A percentile compares a stretch with the other conserved stretches of the same genome.
Evolutionary conservation across 2,113 vertebrate species (phyloP).

Genomic region (Oceanites oceanicus): DNA sequence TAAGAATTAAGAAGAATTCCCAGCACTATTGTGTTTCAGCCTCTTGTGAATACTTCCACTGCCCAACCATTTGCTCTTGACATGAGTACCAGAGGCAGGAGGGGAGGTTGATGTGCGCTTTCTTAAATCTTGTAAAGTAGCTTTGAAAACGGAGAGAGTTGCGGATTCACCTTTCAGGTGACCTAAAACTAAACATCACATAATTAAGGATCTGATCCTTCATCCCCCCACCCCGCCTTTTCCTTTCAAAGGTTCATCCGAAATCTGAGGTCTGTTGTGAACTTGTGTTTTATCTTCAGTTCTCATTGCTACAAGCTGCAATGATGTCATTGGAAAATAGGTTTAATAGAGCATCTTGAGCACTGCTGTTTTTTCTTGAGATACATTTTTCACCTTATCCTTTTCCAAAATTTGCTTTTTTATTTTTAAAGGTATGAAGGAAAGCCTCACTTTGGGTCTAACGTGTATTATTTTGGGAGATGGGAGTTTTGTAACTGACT

Average conservation of each 20-base stretch:
- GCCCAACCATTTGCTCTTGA: constrained; percentile 46
- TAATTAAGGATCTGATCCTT: neutral
- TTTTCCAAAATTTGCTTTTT: neutral
- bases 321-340: neutral
- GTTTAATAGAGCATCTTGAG: neutral
- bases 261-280: neutral
- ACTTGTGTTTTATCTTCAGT: neutral
- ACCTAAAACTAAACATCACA: neutral
- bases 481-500: no score
- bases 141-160: constrained; percentile 38
- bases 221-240: neutral
- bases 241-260: neutral
- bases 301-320: neutral
- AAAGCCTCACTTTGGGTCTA: neutral
- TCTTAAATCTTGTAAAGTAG: constrained; percentile 48
- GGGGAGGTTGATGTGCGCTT: constrained; percentile 65
- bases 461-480: neutral
- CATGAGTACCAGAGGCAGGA: constrained; percentile 65
- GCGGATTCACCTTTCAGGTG: neutral
- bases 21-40: constrained; percentile 87
- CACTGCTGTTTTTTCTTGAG: neutral
- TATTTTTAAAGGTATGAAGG: neutral
- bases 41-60: constrained; percentile 16
- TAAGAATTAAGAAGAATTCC: constrained; percentile 86
- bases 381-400: neutral